Base-by-base conservation (phyloP, 2,888 invertebrate genomes). In the Troglohyphantes excavatus region DNA sequence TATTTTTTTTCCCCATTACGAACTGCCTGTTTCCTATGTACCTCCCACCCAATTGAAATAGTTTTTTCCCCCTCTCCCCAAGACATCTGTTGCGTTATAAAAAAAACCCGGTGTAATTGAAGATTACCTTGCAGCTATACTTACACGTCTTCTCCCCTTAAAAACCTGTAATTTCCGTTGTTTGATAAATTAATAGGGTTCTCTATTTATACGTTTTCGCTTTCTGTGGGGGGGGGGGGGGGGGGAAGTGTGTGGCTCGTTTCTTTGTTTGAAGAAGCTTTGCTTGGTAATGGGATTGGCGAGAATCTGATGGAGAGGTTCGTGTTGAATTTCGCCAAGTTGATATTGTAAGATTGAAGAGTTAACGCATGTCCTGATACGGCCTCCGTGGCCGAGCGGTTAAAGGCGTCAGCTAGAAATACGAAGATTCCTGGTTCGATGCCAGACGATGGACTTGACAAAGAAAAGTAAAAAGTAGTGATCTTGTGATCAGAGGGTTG, bases 121-220 rank as follows among this genome's bases (percentile, higher is more conserved):
- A 86, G 72, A 81, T 53, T 53, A 53, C 53, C 53, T 53, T n/a
- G 13, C 13, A 53, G 53, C 53, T n/a, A 39, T 39, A 53, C 53
- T 26, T 73, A 59, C 59, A 29, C 39, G 78, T 78, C 68, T 68
- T 65, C 43, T 43, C 21, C 13, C 43, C 63, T 79, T 78, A 76
- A 82, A 85, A 89, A 82, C 88, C 88, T 89, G 70, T 89, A 89
- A 89, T 89, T 89, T 89, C 75, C 88, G 33, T 76, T 61, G 65
- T 43, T 82, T 89, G 88, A 89, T 89, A 75, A 82, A 89, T 83
- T 89, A 89, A 89, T 89, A 82, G 82, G 59, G 29, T n/a, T 19
- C 11, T 65, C 27, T 89, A 76, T 89, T 86, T 86, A 82, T 68
- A 70, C 17, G 59, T 61, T 65, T 65, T 9, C 21, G n/a, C 17